Conservation (phyloP, 2,888 invertebrate genomes). For the Eupithecia subfuscata region DNA sequence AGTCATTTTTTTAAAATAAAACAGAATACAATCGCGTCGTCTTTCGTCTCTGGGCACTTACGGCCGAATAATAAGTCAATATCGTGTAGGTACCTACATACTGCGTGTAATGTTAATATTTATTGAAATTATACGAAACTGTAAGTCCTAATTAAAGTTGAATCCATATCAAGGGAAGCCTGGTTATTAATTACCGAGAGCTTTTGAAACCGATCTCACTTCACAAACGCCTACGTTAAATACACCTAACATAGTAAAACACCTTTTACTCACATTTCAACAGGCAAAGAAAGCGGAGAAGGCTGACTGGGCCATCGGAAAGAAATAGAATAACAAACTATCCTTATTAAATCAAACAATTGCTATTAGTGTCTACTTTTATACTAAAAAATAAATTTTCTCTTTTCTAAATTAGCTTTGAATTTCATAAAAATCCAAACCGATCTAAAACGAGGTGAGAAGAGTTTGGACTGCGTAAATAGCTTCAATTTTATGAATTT, state of each 20-base stretch:
- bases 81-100: too few relatives aligned
- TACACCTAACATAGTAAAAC: conserved; percentile 41
- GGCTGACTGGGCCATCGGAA: conserved; percentile 87
- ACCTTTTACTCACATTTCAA: conserved; percentile 70
- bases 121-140: neutral
- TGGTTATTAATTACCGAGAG: neutral
- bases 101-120: neutral
- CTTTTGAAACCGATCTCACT: neutral
- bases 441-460: conserved; percentile 69
- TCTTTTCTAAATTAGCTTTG: conserved; percentile 60
- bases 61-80: neutral
- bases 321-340: conserved; percentile 80
- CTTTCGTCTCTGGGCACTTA: neutral
- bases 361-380: conserved; percentile 67
- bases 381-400: conserved; percentile 63
- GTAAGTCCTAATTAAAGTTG: neutral
- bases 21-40: neutral
- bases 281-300: conserved; percentile 92
- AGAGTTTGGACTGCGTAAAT: conserved; percentile 61
- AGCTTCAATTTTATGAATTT: conserved; percentile 54
- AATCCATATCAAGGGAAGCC: neutral
- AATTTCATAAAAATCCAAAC: conserved; percentile 55
- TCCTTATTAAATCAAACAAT: conserved; percentile 53
- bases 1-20: neutral
- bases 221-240: conserved; percentile 19